Evolutionary conservation across 2,113 vertebrate genomes (phyloP).

Genomic region (Charina bottae): DNA sequence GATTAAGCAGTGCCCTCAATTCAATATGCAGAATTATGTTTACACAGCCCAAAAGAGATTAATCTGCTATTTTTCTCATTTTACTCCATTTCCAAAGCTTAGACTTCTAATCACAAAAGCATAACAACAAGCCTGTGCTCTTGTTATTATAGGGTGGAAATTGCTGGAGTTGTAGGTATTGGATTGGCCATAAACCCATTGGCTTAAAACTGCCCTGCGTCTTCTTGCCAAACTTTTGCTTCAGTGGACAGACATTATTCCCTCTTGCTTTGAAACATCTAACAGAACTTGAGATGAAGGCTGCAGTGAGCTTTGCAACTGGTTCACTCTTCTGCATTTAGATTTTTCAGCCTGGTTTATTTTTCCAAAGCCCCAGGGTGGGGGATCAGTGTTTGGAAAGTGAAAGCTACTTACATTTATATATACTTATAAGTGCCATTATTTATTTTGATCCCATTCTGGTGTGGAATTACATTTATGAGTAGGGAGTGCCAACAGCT

Average conservation of each 20-base stretch:
- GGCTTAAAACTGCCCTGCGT: background rate
- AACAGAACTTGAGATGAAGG: background rate
- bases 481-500: background rate
- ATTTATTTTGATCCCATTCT: conserved; percentile 9
- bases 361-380: background rate
- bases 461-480: background rate
- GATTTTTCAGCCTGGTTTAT: background rate
- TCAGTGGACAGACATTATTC: background rate
- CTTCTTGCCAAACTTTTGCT: background rate
- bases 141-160: conserved; percentile 38
- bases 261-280: conserved; percentile 14
- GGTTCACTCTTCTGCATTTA: background rate
- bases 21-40: conserved; percentile 77
- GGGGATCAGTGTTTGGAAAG: background rate
- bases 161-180: conserved; percentile 31
- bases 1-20: conserved; percentile 77
- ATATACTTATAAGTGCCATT: conserved; percentile 1
- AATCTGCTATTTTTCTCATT: conserved; percentile 73
- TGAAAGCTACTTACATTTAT: background rate
- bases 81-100: conserved; percentile 66
- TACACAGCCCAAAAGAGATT: conserved; percentile 72
- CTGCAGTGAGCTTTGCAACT: background rate
- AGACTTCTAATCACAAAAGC: conserved; percentile 50
- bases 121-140: conserved; percentile 23
- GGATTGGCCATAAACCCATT: background rate